Conservation (phyloP, 2,888 invertebrate species). For the Acleris literana region DNA sequence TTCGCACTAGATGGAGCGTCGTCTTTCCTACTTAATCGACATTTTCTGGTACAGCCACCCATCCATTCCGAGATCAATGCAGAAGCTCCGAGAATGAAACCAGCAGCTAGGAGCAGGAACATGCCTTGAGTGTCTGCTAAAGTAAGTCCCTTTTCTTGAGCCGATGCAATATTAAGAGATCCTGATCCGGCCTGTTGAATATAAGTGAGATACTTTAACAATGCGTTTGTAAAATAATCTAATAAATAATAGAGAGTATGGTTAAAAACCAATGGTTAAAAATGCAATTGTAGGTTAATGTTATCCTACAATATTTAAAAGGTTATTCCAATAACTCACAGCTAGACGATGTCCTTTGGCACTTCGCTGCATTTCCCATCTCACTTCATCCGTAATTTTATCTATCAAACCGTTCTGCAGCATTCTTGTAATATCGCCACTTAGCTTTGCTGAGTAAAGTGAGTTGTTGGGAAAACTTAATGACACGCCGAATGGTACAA, state of each 20-base stretch:
- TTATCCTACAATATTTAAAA: too few species aligned
- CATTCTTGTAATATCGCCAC: conserved; percentile 83
- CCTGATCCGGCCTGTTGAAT: conserved; percentile 70
- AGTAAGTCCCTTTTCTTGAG: conserved; percentile 89
- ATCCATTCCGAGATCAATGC: conserved; percentile 88
- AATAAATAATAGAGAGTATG: too few species aligned
- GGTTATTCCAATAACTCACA: conserved; percentile 64
- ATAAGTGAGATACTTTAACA: conserved; percentile 25
- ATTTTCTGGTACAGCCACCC: conserved; percentile 86
- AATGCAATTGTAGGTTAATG: too few species aligned
- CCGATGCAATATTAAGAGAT: conserved; percentile 66
- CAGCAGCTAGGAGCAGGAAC: conserved; percentile 89
- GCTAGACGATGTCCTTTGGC: conserved; percentile 85
- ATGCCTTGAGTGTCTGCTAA: conserved; percentile 92
- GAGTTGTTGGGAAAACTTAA: conserved; percentile 86
- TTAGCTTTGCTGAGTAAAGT: conserved; percentile 85
- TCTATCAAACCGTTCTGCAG: conserved; percentile 87
- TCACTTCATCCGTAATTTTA: conserved; percentile 87
- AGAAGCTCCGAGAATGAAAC: conserved; percentile 85
- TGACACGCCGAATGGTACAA: conserved; percentile 88
- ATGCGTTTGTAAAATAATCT: too few species aligned
- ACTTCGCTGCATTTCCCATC: conserved; percentile 88
- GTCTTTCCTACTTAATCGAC: conserved; percentile 58
- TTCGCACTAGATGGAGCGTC: conserved; percentile 43
- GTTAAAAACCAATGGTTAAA: too few species aligned